phyloP scores from a whole-genome alignment of 2,888 invertebrate species.

The Hymenopus coronatus region DNA sequence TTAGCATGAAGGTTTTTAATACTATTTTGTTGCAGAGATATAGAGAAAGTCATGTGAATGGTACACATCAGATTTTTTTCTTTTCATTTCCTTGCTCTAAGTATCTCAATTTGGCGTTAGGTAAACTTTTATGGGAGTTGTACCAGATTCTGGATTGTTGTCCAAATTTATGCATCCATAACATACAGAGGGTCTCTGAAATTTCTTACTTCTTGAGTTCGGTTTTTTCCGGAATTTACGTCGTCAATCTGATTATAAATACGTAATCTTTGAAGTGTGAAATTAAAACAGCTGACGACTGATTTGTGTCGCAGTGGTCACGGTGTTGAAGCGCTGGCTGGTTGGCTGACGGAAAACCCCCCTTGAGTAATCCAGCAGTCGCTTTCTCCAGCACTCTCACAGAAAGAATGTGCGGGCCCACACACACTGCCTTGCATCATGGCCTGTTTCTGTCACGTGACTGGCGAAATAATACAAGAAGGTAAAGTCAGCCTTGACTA shows the following conservation, averaged over 20 bases:
- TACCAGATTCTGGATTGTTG: too few species aligned
- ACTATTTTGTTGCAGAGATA: too few species aligned
- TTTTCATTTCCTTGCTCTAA: too few species aligned
- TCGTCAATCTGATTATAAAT: not conserved
- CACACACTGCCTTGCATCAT: not conserved
- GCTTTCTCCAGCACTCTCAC: not conserved
- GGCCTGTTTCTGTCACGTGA: not conserved
- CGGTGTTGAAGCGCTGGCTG: not conserved
- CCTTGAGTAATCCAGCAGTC: not conserved
- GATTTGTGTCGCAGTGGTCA: not conserved
- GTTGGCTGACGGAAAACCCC: not conserved
- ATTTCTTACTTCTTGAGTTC: not conserved
- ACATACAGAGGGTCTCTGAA: too few species aligned
- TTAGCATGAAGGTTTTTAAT: too few species aligned
- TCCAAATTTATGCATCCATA: too few species aligned
- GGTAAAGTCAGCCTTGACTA: not conserved
- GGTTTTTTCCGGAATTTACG: not conserved
- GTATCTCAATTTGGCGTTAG: too few species aligned
- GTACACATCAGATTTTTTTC: too few species aligned
- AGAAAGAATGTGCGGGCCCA: not conserved
- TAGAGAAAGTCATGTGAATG: too few species aligned
- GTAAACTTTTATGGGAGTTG: too few species aligned
- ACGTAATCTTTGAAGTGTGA: not conserved
- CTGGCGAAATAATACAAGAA: not conserved
- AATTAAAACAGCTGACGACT: not conserved